Conservation (phyloP, 2,113 vertebrate species). For the Sapajus apella region DNA sequence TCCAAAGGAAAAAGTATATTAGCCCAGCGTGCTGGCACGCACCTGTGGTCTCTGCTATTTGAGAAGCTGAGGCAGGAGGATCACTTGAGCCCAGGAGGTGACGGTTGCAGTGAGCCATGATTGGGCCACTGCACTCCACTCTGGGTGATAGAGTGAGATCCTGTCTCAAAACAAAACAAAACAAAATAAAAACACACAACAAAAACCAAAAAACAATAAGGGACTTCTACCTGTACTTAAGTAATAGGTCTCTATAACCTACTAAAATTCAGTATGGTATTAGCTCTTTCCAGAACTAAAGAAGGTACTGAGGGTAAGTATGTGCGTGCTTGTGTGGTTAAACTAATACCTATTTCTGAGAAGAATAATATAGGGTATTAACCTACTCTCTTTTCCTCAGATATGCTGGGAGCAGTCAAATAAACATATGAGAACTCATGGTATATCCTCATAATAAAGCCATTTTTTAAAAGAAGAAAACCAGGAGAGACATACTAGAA, state of each 20-base stretch:
- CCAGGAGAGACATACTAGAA: background rate
- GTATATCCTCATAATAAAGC: background rate
- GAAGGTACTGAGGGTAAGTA: background rate
- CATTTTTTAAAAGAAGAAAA: background rate
- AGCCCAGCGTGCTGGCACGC: too few species aligned
- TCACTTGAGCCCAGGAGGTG: too few species aligned
- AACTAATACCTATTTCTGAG: background rate
- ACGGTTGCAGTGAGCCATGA: too few species aligned
- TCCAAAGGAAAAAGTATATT: too few species aligned
- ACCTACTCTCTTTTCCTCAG: background rate
- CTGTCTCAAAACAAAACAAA: too few species aligned
- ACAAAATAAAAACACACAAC: too few species aligned
- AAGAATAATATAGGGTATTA: background rate
- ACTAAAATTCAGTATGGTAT: background rate
- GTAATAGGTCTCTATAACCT: conserved; percentile 16
- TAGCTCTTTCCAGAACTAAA: conserved; percentile 15
- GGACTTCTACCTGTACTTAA: background rate
- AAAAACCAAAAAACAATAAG: too few species aligned
- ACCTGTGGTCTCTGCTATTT: too few species aligned
- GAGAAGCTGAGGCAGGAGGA: too few species aligned
- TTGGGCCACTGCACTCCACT: too few species aligned
- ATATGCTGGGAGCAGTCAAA: background rate
- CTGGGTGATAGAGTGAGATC: too few species aligned
- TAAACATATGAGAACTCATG: background rate
- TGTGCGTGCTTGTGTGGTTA: background rate